Evolutionary conservation across 1,140 invertebrate species (phyloP).

Genomic region (Leguminivora glycinivorella): DNA sequence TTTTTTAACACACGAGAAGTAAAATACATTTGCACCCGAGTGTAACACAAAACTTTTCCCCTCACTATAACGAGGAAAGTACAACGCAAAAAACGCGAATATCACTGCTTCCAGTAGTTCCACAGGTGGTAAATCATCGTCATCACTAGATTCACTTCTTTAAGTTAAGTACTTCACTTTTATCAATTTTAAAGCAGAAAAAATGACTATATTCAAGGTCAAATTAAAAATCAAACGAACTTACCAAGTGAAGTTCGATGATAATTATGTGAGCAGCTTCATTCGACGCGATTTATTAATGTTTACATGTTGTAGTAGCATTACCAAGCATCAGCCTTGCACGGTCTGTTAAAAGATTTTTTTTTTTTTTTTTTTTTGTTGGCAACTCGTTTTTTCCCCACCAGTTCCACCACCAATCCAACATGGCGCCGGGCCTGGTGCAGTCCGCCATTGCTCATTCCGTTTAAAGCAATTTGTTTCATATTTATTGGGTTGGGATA

Average conservation of each 20-base stretch:
- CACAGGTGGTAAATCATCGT: too few species aligned
- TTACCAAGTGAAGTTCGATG: conserved; percentile 8
- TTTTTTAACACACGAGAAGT: too few species aligned
- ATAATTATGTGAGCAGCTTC: not conserved
- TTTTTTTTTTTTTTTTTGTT: not conserved
- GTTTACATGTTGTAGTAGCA: not conserved
- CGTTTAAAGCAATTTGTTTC: not conserved
- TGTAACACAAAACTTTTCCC: too few species aligned
- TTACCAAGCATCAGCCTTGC: not conserved
- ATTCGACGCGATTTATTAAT: not conserved
- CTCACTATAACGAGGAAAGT: too few species aligned
- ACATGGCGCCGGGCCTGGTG: too few species aligned
- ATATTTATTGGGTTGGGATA: not conserved
- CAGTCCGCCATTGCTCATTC: not conserved
- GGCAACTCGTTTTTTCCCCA: not conserved
- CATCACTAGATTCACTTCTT: too few species aligned
- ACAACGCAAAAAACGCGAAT: too few species aligned
- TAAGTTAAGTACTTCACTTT: too few species aligned
- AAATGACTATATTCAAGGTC: too few species aligned
- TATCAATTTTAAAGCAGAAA: too few species aligned
- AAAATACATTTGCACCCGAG: too few species aligned
- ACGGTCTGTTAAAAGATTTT: not conserved
- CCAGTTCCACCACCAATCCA: not conserved
- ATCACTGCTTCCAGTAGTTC: too few species aligned
- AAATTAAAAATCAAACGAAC: not conserved